A percentile compares a stretch with the other conserved stretches of the same genome.
Evolutionary conservation across 2,888 invertebrate genomes (phyloP).

Genomic region (Pseudanteris insignis): DNA sequence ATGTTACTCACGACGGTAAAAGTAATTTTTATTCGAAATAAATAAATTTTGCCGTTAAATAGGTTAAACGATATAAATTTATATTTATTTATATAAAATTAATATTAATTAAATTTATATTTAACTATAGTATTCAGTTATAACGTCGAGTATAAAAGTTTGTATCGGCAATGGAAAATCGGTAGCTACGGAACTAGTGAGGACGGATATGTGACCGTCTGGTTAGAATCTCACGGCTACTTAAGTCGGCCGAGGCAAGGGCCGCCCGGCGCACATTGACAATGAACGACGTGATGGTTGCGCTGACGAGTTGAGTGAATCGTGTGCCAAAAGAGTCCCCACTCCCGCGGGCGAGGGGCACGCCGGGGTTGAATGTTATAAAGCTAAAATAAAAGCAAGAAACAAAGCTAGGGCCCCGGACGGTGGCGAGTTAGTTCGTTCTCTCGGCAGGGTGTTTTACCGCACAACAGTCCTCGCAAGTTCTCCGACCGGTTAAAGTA

Average conservation of each 20-base stretch:
- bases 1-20: too few relatives aligned
- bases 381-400: constrained; percentile 62
- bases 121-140: too few relatives aligned
- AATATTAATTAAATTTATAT: too few relatives aligned
- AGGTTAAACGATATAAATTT: too few relatives aligned
- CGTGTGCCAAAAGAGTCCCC: constrained; percentile 41
- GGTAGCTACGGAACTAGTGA: too few relatives aligned
- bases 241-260: constrained; percentile 36
- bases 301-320: constrained; percentile 29
- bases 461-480: constrained; percentile 51
- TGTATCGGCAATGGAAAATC: too few relatives aligned
- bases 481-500: constrained; percentile 49
- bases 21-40: too few relatives aligned
- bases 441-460: constrained; percentile 48
- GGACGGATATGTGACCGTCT: constrained; percentile 1
- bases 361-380: constrained; percentile 52
- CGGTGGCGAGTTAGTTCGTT: constrained; percentile 47
- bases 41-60: too few relatives aligned
- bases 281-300: constrained; percentile 32
- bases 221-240: constrained; percentile 28
- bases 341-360: constrained; percentile 25
- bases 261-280: constrained; percentile 32
- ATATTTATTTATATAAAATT: too few relatives aligned
- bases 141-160: too few relatives aligned
- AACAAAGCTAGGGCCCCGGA: constrained; percentile 51